phyloP scores from a whole-genome alignment of 2,888 invertebrate species.

The Laothoe populi region DNA sequence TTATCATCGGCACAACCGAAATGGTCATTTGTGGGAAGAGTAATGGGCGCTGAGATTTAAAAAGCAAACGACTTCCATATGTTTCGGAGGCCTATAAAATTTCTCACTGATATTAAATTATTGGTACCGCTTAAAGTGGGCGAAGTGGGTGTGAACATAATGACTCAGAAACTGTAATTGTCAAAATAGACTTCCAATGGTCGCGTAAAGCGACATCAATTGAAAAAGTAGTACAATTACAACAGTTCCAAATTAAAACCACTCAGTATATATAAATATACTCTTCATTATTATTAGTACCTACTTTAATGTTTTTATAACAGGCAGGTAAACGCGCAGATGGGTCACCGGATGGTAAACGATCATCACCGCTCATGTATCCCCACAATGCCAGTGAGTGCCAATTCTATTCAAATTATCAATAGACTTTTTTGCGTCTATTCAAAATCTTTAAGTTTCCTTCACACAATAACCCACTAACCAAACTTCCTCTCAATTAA shows the following conservation, averaged over 20 bases:
- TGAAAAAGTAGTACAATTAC: no score
- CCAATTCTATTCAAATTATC: no score
- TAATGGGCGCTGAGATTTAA: slow-evolving; percentile 55
- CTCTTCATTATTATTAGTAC: no score
- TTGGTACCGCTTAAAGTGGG: background rate
- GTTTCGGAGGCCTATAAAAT: slow-evolving; percentile 58
- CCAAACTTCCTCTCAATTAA: slow-evolving; percentile 48
- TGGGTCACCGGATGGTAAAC: no score
- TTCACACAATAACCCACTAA: slow-evolving; percentile 41
- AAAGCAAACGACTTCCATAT: slow-evolving; percentile 59
- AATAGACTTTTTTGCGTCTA: background rate
- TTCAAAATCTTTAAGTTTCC: background rate
- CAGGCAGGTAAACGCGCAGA: no score
- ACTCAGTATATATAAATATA: no score
- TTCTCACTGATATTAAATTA: slow-evolving; percentile 48
- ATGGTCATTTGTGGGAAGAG: slow-evolving; percentile 66
- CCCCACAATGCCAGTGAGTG: no score
- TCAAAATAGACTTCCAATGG: no score
- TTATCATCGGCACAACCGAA: slow-evolving; percentile 49
- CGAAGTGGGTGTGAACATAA: slow-evolving; percentile 18
- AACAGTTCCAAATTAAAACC: no score
- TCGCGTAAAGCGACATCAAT: no score
- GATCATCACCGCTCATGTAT: no score
- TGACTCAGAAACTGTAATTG: slow-evolving; percentile 6
- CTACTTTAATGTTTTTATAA: no score